phyloP scores from a whole-genome alignment of 2,888 invertebrate species.

The Archaeoteleia sp. region DNA sequence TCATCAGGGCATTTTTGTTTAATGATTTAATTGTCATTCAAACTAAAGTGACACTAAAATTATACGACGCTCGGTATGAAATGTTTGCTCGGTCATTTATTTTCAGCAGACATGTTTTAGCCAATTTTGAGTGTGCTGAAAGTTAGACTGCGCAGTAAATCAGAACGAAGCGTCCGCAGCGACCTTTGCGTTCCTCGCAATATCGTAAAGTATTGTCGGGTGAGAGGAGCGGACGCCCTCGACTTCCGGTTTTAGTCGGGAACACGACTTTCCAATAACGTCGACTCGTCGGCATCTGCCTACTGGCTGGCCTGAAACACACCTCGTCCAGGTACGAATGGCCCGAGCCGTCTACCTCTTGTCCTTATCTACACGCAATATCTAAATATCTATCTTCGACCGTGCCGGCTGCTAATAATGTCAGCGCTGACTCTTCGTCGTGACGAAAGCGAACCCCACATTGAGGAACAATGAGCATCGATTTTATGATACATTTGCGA shows the following conservation, averaged over 20 bases:
- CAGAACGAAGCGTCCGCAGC: conserved; percentile 31
- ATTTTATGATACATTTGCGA: conserved; percentile 41
- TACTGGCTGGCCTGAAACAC: conserved; percentile 54
- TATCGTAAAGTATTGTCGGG: conserved; percentile 26
- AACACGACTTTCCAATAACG: conserved; percentile 73
- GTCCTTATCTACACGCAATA: conserved; percentile 66
- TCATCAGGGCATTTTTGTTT: no score
- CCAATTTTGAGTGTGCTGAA: no score
- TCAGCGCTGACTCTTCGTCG: conserved; percentile 39
- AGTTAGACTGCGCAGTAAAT: conserved; percentile 42
- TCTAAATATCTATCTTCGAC: conserved; percentile 60
- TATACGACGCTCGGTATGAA: no score
- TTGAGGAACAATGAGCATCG: conserved; percentile 40
- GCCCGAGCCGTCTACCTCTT: conserved; percentile 54
- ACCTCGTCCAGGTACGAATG: conserved; percentile 61
- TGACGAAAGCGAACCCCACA: conserved; percentile 37
- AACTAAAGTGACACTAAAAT: no score
- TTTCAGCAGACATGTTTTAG: no score
- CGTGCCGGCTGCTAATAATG: conserved; percentile 55
- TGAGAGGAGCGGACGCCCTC: conserved; percentile 52
- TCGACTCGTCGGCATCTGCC: conserved; percentile 61
- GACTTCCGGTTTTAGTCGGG: conserved; percentile 68
- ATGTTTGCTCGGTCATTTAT: no score
- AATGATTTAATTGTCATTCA: no score
- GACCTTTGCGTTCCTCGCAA: conserved; percentile 34